Evolutionary conservation across 2,113 vertebrate species (phyloP).

Genomic region (Scolopax mira): DNA sequence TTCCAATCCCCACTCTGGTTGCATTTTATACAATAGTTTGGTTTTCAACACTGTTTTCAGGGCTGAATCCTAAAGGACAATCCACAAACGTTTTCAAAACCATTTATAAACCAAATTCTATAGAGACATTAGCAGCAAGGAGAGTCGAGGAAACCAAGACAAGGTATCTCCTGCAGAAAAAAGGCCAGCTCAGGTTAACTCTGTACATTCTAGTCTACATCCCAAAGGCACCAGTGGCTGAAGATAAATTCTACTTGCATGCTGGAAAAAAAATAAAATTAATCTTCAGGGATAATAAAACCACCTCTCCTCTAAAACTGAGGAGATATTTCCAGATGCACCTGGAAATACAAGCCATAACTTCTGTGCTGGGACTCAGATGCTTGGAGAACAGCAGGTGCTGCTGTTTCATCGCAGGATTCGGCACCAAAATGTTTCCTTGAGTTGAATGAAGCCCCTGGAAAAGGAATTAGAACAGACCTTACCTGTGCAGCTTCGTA

Average conservation of each 20-base stretch:
- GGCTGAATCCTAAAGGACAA: neutral
- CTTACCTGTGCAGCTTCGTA: conserved; percentile 95
- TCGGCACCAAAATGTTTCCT: fast-evolving
- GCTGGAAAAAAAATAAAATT: neutral
- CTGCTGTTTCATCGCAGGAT: neutral
- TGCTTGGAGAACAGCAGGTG: neutral
- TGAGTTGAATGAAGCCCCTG: neutral
- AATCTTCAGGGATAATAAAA: neutral
- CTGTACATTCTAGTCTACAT: neutral
- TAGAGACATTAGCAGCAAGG: neutral
- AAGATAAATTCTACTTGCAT: neutral
- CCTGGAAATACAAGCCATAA: neutral
- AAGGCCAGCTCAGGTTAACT: neutral
- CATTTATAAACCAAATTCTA: neutral
- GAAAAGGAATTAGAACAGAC: neutral
- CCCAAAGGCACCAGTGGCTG: neutral
- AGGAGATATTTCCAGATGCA: neutral
- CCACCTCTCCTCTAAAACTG: neutral
- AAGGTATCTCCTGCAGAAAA: neutral
- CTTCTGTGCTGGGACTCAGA: neutral
- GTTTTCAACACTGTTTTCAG: neutral
- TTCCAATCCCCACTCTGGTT: neutral
- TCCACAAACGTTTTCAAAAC: neutral
- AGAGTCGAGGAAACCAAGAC: neutral
- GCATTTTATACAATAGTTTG: neutral